A percentile compares a stretch with the other conserved stretches of the same genome.
Evolutionary conservation across 1,140 invertebrate species (phyloP).

Genomic region (Melipona quadrifasciata): DNA sequence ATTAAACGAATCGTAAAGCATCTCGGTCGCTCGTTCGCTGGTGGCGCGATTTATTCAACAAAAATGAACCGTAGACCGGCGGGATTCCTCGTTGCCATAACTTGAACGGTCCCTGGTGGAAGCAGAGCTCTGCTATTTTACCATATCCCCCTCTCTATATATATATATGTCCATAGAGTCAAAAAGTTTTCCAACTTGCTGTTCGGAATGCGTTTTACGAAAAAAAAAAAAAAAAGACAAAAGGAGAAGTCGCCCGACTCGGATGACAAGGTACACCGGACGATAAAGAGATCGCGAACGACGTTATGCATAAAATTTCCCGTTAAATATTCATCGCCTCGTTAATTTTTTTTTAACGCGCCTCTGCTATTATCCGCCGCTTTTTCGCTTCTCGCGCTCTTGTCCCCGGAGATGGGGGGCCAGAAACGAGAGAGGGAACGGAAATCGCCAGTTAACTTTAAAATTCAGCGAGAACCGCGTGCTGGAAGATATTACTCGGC

Average conservation of each 20-base stretch:
- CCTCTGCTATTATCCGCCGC: slow-evolving; percentile 30
- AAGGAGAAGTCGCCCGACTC: neutral
- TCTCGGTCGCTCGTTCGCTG: neutral
- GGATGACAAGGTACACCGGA: slow-evolving; percentile 35
- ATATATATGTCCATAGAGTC: neutral
- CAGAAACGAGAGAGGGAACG: neutral
- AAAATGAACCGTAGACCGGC: neutral
- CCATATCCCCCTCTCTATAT: too few relatives aligned
- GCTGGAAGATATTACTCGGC: neutral
- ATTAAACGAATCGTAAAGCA: slow-evolving; percentile 32
- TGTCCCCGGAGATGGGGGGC: neutral
- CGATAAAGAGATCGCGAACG: slow-evolving; percentile 45
- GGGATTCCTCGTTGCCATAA: neutral
- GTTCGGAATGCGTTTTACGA: slow-evolving; percentile 25
- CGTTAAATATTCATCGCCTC: slow-evolving; percentile 57
- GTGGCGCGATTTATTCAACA: slow-evolving; percentile 23
- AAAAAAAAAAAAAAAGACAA: slow-evolving; percentile 32
- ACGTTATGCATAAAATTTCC: slow-evolving; percentile 52
- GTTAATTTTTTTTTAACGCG: slow-evolving; percentile 51
- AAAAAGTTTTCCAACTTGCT: neutral
- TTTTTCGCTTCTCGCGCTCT: neutral
- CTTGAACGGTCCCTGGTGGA: neutral
- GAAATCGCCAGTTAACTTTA: slow-evolving; percentile 5
- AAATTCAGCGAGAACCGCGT: slow-evolving; percentile 9
- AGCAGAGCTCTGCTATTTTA: neutral